These are phyloP conservation scores for Peromyscus californicus DNA, from an alignment of 2,113 vertebrate species.

Conservation along the genomic window DNA sequence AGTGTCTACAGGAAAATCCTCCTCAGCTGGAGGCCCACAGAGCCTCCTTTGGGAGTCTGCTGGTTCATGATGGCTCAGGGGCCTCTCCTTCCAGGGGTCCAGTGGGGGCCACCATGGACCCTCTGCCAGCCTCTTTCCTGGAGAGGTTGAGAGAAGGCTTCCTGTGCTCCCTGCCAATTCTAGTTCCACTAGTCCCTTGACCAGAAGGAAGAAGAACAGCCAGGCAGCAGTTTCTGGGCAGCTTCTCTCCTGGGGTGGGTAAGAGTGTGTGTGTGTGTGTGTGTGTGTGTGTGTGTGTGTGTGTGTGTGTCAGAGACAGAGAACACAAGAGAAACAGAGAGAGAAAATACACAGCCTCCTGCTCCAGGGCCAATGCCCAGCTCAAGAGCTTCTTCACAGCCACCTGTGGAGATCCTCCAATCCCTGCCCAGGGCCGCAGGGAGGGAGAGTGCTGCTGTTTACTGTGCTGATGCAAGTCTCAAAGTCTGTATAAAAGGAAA, in stretches of 20 bases:
- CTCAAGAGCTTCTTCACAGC: slow-evolving; percentile 76
- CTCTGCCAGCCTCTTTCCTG: slow-evolving; percentile 16
- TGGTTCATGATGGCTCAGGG: slow-evolving; percentile 62
- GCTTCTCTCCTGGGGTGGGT: slow-evolving; percentile 67
- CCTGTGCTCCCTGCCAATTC: not conserved
- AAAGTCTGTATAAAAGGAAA: slow-evolving; percentile 89
- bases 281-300: slow-evolving; percentile 51
- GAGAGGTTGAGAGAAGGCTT: slow-evolving; percentile 43
- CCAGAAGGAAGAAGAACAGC: slow-evolving; percentile 83
- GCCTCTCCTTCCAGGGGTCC: slow-evolving; percentile 14
- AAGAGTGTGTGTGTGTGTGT: slow-evolving; percentile 58
- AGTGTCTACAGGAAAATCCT: slow-evolving; percentile 29
- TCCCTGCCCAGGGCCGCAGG: slow-evolving; percentile 77
- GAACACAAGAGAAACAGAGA: not conserved
- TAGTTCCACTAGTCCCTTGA: slow-evolving; percentile 75
- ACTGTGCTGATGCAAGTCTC: slow-evolving; percentile 86
- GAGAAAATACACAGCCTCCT: slow-evolving; percentile 71
- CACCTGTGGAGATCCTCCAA: slow-evolving; percentile 6
- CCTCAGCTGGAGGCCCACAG: slow-evolving; percentile 30
- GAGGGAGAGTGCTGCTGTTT: slow-evolving; percentile 82
- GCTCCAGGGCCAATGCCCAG: slow-evolving; percentile 83
- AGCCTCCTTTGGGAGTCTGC: slow-evolving; percentile 42
- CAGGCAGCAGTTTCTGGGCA: slow-evolving; percentile 87
- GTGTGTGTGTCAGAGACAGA: slow-evolving; percentile 53
- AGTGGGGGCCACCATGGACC: not conserved